Percentiles rank a stretch among this genome's conserved stretches.
Conservation (phyloP, 2,888 invertebrate genomes). For the Pocota personata region DNA sequence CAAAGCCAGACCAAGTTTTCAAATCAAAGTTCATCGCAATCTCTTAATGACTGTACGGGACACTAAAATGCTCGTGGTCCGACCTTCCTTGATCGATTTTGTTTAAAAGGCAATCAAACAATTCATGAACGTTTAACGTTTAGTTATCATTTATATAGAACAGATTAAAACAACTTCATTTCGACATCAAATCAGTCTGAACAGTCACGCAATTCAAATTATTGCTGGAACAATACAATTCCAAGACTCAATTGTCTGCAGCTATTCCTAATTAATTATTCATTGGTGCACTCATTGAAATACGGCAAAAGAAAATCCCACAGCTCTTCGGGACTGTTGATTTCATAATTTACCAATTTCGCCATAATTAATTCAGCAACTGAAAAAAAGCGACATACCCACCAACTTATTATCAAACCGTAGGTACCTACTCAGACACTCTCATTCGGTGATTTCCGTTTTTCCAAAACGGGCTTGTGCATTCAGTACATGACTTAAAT, state of each 20-base stretch:
- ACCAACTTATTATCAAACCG: neutral
- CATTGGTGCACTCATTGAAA: neutral
- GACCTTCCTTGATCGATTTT: too few relatives aligned
- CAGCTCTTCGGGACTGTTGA: constrained; percentile 17
- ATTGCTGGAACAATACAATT: neutral
- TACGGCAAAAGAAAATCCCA: constrained; percentile 28
- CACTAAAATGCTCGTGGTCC: too few relatives aligned
- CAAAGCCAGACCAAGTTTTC: too few relatives aligned
- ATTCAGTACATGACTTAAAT: constrained; percentile 7
- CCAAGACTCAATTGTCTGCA: neutral
- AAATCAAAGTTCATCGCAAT: too few relatives aligned
- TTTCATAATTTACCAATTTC: constrained; percentile 51
- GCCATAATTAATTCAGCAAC: constrained; percentile 40
- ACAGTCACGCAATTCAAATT: neutral
- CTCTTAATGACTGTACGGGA: too few relatives aligned
- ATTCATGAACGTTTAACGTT: too few relatives aligned
- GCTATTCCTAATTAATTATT: neutral
- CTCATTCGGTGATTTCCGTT: neutral
- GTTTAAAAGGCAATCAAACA: too few relatives aligned
- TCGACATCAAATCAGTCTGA: too few relatives aligned
- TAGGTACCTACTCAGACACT: neutral
- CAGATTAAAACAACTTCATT: too few relatives aligned
- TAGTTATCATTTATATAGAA: too few relatives aligned
- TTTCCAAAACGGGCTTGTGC: constrained; percentile 9
- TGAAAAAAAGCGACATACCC: neutral